A percentile compares a stretch with the other conserved stretches of the same genome.
phyloP scores from a whole-genome alignment of 2,888 invertebrate species.

The Helobdella robusta region DNA sequence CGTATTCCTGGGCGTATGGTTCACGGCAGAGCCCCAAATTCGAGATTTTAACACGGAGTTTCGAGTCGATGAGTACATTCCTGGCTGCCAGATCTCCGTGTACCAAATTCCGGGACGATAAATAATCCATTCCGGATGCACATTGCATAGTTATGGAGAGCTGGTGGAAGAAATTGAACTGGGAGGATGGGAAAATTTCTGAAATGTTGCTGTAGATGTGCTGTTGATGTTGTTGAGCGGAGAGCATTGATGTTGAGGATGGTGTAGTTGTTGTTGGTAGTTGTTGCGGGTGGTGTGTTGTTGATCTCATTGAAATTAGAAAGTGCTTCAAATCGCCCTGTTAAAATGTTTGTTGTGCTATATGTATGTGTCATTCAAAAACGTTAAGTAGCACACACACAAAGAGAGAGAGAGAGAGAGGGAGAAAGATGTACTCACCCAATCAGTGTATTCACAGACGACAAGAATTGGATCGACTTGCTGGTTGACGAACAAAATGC shows the following conservation, averaged over 20 bases:
- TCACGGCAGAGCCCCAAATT: constrained; percentile 69
- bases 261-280: neutral
- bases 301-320: constrained; percentile 17
- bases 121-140: constrained; percentile 69
- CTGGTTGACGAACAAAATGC: constrained; percentile 67
- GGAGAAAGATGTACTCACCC: constrained; percentile 65
- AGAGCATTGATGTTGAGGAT: neutral
- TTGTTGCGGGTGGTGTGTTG: too few species aligned
- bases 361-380: neutral
- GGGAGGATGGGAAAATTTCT: constrained; percentile 14
- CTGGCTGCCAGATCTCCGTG: constrained; percentile 84
- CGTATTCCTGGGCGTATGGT: constrained; percentile 81
- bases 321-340: constrained; percentile 23
- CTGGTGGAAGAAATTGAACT: constrained; percentile 17
- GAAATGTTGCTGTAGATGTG: constrained; percentile 20
- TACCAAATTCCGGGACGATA: constrained; percentile 66
- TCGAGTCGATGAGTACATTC: constrained; percentile 73
- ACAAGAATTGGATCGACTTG: constrained; percentile 71
- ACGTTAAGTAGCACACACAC: neutral
- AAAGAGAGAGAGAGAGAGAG: too few species aligned
- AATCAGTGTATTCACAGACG: constrained; percentile 84
- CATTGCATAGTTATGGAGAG: constrained; percentile 6
- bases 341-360: constrained; percentile 33
- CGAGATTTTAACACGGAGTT: constrained; percentile 73
- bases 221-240: neutral